Base-by-base conservation (phyloP, 2,888 invertebrate genomes). In the Pardosa pseudoannulata region DNA sequence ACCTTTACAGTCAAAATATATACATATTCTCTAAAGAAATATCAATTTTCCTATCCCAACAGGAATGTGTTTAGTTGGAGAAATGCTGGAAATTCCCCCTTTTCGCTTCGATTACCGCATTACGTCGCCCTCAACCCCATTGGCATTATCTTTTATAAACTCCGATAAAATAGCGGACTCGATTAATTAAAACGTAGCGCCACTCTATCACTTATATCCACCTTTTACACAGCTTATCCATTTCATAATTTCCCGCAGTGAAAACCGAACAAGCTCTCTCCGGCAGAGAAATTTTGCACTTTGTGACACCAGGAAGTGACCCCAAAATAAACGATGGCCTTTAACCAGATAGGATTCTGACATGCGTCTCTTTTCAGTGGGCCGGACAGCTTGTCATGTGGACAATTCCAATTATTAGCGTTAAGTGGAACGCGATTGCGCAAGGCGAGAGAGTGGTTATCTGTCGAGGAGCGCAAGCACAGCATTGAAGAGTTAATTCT, bases 371-470 rank as follows among this genome's bases (percentile, higher is more conserved):
- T 56, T 56, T 56, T 56, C 56, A 56, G 19, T 1, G 23, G 56
- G 23, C 56, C 11, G 56, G 56, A 56, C 56, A 56, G 56, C 56
- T 23, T 56, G 56, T 56, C 56, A 56, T 56, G 56, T 23, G 56
- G 56, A 56, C 56, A 56, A 56, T 56, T 56, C 56, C 56, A 56
- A 56, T 56, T 56, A 56, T 56, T 56, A 56, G 56, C 56, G 23
- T 56, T 56, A 56, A 56, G 56, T 56, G 56, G 56, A 56, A 56
- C 56, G 56, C 23, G 23, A 56, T 56, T 19, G 23, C 56, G 19
- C 5, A 19, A 56, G 46, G 16, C 11, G 46, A 6, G 46, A 46
- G 46, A 46, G 16, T 46, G 46, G 56, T 56, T 23, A 16, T 23
- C 23, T 56, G 56, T 19, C 2, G 23, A 11, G n/a, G n/a, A n/a